phyloP scores from a whole-genome alignment of 2,113 vertebrate genomes.

The Crotalus viridis region DNA sequence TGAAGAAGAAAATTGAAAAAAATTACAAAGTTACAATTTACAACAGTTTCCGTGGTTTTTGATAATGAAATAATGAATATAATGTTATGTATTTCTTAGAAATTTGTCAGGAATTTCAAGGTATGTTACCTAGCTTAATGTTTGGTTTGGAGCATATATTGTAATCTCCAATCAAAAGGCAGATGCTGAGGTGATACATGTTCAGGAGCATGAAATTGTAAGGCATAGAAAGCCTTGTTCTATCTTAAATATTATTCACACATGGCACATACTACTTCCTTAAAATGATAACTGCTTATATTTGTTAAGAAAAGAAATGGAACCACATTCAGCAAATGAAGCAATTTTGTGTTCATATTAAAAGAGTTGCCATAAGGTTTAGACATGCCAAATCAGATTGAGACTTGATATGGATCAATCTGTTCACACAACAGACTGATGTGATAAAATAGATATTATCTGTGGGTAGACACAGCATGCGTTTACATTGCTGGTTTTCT shows the following conservation, averaged over 20 bases:
- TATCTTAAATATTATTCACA: neutral
- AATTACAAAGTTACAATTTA: neutral
- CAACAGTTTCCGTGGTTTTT: neutral
- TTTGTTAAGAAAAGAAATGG: neutral
- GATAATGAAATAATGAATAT: neutral
- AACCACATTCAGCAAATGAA: neutral
- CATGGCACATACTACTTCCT: neutral
- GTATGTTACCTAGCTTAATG: conserved; percentile 24
- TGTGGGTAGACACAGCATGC: neutral
- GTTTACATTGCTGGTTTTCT: neutral
- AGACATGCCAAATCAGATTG: neutral
- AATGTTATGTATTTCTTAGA: neutral
- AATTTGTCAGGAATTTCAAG: conserved; percentile 10
- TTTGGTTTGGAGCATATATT: conserved; percentile 25
- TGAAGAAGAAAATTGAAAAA: neutral
- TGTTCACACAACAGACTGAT: neutral
- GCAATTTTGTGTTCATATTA: neutral
- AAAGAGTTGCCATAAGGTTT: neutral
- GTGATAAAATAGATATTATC: neutral
- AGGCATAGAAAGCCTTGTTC: neutral
- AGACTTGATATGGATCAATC: neutral
- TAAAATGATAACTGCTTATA: neutral
- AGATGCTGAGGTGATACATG: neutral
- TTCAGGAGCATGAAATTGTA: neutral
- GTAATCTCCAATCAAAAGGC: neutral